phyloP scores from a whole-genome alignment of 2,113 vertebrate species.

The Hyperopisus bebe region DNA sequence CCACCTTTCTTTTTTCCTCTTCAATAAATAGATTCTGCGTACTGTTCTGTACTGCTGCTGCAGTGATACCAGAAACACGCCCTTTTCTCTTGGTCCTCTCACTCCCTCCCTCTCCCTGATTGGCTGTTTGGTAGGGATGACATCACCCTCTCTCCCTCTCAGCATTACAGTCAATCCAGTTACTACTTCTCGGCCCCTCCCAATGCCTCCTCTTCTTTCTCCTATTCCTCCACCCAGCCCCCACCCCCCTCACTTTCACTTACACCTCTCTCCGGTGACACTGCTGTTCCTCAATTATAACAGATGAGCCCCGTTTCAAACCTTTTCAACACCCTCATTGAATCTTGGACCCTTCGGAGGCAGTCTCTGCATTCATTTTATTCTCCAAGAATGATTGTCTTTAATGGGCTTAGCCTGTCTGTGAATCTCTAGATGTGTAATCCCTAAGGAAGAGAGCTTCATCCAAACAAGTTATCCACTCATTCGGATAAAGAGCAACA shows the following conservation, averaged over 20 bases:
- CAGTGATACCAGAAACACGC: conserved; percentile 56
- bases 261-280: conserved; percentile 3
- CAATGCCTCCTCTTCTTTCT: conserved; percentile 24
- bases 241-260: not conserved
- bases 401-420: not conserved
- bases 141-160: conserved; percentile 45
- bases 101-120: conserved; percentile 36
- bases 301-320: not conserved
- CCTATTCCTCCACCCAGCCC: conserved; percentile 23
- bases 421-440: not conserved
- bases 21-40: not conserved
- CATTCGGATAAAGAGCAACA: not conserved
- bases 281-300: not conserved
- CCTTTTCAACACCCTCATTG: not conserved
- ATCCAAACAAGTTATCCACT: not conserved
- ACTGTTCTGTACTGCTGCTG: conserved; percentile 42
- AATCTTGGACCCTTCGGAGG: not conserved
- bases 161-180: conserved; percentile 22
- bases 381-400: not conserved
- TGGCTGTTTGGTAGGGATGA: conserved; percentile 46
- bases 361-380: not conserved
- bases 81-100: conserved; percentile 43
- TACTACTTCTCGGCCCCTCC: conserved; percentile 36
- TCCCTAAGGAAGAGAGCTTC: not conserved
- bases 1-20: not conserved